Evolutionary conservation across 2,113 vertebrate species (phyloP).

Genomic region (Taxidea taxus): DNA sequence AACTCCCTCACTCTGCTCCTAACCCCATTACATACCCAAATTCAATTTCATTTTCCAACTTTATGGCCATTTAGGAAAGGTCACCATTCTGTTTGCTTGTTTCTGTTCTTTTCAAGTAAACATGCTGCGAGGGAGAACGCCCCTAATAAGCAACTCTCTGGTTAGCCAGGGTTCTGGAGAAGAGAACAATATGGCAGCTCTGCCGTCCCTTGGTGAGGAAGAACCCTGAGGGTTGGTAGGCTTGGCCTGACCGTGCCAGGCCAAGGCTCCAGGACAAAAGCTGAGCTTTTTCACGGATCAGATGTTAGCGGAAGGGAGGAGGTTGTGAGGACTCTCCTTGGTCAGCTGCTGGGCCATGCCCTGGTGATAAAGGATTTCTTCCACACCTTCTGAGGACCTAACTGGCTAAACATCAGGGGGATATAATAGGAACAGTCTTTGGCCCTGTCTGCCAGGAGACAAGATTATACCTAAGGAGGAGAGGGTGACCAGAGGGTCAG

Average conservation of each 20-base stretch:
- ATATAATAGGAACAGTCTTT: background rate
- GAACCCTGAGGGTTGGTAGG: background rate
- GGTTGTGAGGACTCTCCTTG: background rate
- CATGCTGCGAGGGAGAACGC: background rate
- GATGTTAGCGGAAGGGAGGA: background rate
- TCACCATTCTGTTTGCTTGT: conserved; percentile 56
- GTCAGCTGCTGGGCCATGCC: background rate
- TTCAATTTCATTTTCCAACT: conserved; percentile 76
- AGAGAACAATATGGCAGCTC: background rate
- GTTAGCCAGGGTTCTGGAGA: background rate
- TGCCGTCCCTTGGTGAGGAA: background rate
- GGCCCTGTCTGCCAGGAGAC: background rate
- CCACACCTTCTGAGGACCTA: background rate
- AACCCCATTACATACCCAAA: conserved; percentile 74
- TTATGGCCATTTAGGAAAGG: conserved; percentile 64
- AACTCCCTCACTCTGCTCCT: conserved; percentile 57
- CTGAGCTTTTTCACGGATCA: background rate
- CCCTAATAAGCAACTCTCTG: background rate
- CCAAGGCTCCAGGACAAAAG: background rate
- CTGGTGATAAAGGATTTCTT: conserved; percentile 2
- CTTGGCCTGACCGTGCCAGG: background rate
- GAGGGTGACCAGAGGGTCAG: background rate
- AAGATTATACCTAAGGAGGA: background rate
- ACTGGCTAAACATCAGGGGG: background rate
- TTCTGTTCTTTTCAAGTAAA: conserved; percentile 68